A percentile compares a stretch with the other conserved stretches of the same genome.
These are phyloP conservation scores for Neoaliturus tenellus DNA, from an alignment of 2,888 invertebrate species.

Conservation along the genomic window DNA sequence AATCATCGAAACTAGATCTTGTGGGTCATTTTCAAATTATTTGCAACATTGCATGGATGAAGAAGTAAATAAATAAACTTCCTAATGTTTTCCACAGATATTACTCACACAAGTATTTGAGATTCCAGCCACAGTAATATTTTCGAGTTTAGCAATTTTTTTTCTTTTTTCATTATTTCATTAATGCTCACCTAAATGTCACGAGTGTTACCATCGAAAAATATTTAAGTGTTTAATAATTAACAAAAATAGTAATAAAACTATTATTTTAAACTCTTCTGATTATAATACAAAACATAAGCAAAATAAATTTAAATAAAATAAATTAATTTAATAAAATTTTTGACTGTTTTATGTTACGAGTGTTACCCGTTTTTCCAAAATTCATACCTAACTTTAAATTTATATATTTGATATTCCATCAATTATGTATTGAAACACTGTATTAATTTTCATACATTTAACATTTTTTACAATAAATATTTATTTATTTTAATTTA, in stretches of 20 bases:
- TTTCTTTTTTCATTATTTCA: neutral
- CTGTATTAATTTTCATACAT: neutral
- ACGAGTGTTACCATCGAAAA: neutral
- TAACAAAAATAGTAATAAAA: neutral
- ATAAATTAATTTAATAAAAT: neutral
- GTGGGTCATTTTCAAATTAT: no score
- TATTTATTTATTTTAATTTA: neutral
- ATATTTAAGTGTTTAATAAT: neutral
- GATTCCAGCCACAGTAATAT: no score
- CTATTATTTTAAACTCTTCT: neutral
- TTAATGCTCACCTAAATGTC: neutral
- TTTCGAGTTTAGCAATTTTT: no score
- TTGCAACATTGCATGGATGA: no score
- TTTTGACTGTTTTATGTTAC: neutral
- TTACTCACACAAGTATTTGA: no score
- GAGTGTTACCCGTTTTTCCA: constrained; percentile 14
- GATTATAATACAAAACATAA: neutral
- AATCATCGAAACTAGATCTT: no score
- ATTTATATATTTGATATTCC: neutral
- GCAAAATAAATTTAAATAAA: neutral
- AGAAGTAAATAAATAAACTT: no score
- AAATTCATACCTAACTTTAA: neutral
- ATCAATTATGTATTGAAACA: neutral
- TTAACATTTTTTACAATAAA: neutral
- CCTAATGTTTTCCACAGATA: no score